phyloP scores from a whole-genome alignment of 1,140 invertebrate genomes.

The Neelides sp. region DNA sequence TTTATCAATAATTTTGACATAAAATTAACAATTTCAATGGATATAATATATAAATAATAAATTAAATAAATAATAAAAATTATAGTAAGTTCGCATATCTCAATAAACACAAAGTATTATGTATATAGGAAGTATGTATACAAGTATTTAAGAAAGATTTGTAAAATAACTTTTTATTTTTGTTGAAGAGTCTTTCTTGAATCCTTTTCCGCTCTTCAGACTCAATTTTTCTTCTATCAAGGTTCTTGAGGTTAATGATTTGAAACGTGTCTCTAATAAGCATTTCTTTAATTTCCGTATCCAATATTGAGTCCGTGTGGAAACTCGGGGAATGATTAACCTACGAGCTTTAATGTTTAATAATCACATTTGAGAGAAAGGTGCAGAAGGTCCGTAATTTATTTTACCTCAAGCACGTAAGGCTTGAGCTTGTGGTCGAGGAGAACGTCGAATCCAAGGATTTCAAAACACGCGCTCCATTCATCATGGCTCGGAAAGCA shows the following conservation, averaged over 20 bases:
- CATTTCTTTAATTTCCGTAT: constrained; percentile 68
- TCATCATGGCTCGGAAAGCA: constrained; percentile 74
- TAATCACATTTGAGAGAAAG: not conserved
- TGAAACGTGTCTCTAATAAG: constrained; percentile 69
- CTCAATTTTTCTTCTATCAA: constrained; percentile 59
- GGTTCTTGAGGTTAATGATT: constrained; percentile 65
- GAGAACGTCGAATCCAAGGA: constrained; percentile 76
- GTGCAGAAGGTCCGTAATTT: not conserved
- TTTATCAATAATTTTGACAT: not conserved
- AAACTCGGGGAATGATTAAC: constrained; percentile 87
- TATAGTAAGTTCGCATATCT: too few relatives aligned
- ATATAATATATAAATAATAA: not conserved
- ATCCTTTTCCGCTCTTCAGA: constrained; percentile 41
- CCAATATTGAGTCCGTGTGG: constrained; percentile 67
- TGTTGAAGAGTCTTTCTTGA: constrained; percentile 36
- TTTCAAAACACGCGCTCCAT: constrained; percentile 75
- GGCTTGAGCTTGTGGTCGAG: constrained; percentile 75
- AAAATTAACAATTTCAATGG: not conserved
- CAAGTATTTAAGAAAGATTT: not conserved
- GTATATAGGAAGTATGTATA: not conserved
- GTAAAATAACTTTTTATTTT: constrained; percentile 5
- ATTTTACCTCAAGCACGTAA: constrained; percentile 62
- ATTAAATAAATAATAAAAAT: too few relatives aligned
- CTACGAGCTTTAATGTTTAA: constrained; percentile 34
- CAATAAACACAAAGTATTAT: too few relatives aligned